Conservation (phyloP, 2,888 invertebrate genomes). For the Eupsilia transversa region DNA sequence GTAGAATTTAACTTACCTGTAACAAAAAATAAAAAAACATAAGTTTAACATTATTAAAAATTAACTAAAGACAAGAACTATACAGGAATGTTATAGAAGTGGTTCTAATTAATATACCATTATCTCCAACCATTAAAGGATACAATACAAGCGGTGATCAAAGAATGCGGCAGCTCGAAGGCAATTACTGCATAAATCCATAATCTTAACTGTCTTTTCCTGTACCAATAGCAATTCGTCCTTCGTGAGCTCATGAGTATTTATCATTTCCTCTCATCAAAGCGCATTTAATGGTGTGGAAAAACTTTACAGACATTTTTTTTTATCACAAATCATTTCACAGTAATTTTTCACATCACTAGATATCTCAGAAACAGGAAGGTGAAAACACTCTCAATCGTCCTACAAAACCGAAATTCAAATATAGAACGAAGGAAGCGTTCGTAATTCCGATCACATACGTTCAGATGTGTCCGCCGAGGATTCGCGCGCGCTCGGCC, state of each 20-base stretch:
- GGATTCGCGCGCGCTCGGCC: conserved; percentile 60
- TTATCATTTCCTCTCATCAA: conserved; percentile 32
- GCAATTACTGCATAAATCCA: conserved; percentile 25
- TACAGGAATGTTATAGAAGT: not conserved
- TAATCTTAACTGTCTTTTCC: conserved; percentile 10
- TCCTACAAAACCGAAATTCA: conserved; percentile 59
- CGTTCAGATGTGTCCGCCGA: conserved; percentile 66
- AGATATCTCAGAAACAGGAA: conserved; percentile 34
- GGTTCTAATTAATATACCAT: not conserved
- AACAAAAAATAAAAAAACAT: conserved; percentile 44
- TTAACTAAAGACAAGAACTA: not conserved
- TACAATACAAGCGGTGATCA: not conserved
- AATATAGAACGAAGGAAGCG: conserved; percentile 62
- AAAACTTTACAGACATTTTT: conserved; percentile 6
- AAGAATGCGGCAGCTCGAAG: conserved; percentile 16
- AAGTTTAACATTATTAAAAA: conserved; percentile 7
- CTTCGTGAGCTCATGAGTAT: conserved; percentile 8
- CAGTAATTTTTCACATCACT: not conserved
- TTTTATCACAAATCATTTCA: not conserved
- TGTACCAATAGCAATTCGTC: conserved; percentile 30
- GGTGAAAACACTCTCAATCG: conserved; percentile 56
- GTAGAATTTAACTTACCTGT: conserved; percentile 48
- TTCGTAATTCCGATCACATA: conserved; percentile 65
- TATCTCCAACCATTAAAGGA: not conserved
- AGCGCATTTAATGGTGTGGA: conserved; percentile 19